These are phyloP conservation scores for Darevskia nairensis DNA, from an alignment of 2,797 vertebrate genomes.

Conservation along the genomic window DNA sequence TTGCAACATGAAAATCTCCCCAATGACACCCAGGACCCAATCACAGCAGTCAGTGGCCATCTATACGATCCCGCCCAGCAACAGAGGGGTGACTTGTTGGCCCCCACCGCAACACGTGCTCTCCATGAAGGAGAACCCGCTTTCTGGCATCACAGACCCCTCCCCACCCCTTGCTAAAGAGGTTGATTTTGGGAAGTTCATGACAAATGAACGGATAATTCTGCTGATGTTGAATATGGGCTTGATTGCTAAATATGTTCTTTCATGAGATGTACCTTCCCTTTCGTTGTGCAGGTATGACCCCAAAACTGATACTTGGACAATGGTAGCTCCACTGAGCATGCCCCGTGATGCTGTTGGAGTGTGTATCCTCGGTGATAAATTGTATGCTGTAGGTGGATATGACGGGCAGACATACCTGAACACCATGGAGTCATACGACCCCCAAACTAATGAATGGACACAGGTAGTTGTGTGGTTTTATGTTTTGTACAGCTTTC, in stretches of 20 bases:
- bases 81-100: too few relatives aligned
- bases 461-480: slow-evolving; percentile 74
- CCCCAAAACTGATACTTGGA: slow-evolving; percentile 85
- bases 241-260: background rate
- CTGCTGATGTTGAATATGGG: background rate
- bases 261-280: background rate
- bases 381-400: slow-evolving; percentile 82
- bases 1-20: too few relatives aligned
- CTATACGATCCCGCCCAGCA: too few relatives aligned
- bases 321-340: slow-evolving; percentile 82
- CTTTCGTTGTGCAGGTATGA: slow-evolving; percentile 76
- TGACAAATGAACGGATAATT: background rate
- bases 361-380: slow-evolving; percentile 83
- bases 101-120: too few relatives aligned
- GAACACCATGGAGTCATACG: slow-evolving; percentile 84
- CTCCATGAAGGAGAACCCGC: too few relatives aligned
- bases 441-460: slow-evolving; percentile 84
- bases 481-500: background rate
- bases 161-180: background rate
- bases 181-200: background rate
- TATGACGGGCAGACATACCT: slow-evolving; percentile 84
- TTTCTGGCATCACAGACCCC: background rate
- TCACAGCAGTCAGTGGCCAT: too few relatives aligned
- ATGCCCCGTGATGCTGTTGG: slow-evolving; percentile 84
- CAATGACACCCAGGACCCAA: too few relatives aligned